Conservation (phyloP, 2,113 vertebrate species). For the Calidris pugnax region DNA sequence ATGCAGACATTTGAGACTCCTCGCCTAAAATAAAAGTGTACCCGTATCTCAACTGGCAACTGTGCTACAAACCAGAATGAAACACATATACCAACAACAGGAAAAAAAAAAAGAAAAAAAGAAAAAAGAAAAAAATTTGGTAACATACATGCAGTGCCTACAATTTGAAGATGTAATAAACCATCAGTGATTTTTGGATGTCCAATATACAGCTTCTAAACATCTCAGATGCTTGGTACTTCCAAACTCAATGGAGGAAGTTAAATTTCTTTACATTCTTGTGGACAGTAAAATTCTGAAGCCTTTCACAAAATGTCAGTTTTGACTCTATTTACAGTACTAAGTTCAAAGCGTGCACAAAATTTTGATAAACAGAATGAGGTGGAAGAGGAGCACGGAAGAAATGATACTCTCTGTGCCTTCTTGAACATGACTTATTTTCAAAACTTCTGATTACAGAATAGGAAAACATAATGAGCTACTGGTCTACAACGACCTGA, state of each 20-base stretch:
- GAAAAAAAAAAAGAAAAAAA: neutral
- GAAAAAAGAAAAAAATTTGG: neutral
- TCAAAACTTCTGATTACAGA: neutral
- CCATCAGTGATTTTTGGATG: neutral
- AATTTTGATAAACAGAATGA: neutral
- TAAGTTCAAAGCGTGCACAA: neutral
- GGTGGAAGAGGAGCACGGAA: neutral
- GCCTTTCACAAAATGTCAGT: neutral
- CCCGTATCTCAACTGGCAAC: neutral
- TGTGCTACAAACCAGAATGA: neutral
- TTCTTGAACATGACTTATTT: neutral
- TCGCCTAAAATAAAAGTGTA: slow-evolving; percentile 50
- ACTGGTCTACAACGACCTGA: neutral
- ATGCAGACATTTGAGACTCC: slow-evolving; percentile 30
- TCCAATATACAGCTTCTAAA: neutral
- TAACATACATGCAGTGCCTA: neutral
- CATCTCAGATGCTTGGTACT: neutral
- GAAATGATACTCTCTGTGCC: neutral
- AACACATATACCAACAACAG: neutral
- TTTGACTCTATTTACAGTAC: neutral
- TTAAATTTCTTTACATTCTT: neutral
- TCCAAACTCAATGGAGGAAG: neutral
- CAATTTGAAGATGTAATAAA: neutral
- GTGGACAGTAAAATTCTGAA: neutral
- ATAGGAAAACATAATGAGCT: neutral